Conservation (phyloP, 1,140 invertebrate genomes). For the Oryctes rhinoceros region DNA sequence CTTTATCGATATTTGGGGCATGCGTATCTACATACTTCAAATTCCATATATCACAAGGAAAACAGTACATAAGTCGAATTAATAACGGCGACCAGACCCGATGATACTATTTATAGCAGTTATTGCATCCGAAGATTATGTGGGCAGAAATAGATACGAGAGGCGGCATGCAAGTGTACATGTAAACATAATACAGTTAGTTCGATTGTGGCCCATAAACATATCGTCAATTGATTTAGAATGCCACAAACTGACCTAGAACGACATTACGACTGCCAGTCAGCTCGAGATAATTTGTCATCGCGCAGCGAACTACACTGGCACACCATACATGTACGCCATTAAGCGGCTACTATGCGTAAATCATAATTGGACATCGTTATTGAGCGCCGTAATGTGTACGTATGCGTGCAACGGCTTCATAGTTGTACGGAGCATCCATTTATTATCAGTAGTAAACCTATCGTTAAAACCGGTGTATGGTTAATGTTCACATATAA, state of each 20-base stretch:
- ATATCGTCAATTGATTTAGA: conserved; percentile 23
- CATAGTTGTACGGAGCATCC: too few species aligned
- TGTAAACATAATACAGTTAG: conserved; percentile 20
- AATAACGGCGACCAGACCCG: conserved; percentile 14
- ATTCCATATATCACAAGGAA: neutral
- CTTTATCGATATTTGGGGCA: neutral
- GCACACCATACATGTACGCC: neutral
- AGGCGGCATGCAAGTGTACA: neutral
- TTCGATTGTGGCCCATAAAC: conserved; percentile 13
- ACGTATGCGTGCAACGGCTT: too few species aligned
- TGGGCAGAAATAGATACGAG: conserved; percentile 7
- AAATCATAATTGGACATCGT: conserved; percentile 7
- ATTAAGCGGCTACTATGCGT: conserved; percentile 5
- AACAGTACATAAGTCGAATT: conserved; percentile 5
- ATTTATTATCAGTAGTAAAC: conserved; percentile 13
- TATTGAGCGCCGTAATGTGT: neutral
- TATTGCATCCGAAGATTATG: conserved; percentile 9
- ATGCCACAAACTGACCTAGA: conserved; percentile 9
- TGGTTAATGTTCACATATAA: neutral
- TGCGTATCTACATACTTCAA: neutral
- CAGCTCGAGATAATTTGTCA: neutral
- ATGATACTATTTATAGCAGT: neutral
- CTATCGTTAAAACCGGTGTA: neutral
- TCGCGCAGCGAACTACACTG: neutral
- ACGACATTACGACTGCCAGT: neutral